Evolutionary conservation across 2,888 invertebrate species (phyloP).

Genomic region (Exephanes ischioxanthus): DNA sequence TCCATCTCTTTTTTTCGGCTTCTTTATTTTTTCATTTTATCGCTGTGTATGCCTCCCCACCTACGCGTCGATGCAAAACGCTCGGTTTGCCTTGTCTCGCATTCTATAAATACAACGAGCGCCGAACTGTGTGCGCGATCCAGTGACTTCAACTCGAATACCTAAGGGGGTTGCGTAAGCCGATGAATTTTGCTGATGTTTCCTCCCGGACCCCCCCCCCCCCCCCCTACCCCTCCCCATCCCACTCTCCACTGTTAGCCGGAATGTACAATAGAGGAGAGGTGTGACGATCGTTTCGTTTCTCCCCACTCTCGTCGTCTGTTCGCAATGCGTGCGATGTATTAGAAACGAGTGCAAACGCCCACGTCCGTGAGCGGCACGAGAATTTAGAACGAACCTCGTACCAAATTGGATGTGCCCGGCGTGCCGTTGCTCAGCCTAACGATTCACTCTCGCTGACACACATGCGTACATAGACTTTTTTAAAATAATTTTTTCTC

Average conservation of each 20-base stretch:
- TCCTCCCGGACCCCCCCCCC: background rate
- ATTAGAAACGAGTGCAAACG: constrained; percentile 70
- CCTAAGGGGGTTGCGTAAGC: constrained; percentile 79
- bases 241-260: constrained; percentile 13
- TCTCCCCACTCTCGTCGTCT: constrained; percentile 47
- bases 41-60: background rate
- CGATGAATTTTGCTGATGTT: constrained; percentile 34
- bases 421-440: constrained; percentile 14
- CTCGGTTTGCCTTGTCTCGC: constrained; percentile 49
- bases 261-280: constrained; percentile 15
- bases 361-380: constrained; percentile 63
- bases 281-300: constrained; percentile 57
- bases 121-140: constrained; percentile 72
- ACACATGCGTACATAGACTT: constrained; percentile 7
- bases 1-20: constrained; percentile 17
- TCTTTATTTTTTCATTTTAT: constrained; percentile 41
- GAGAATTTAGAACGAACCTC: constrained; percentile 69
- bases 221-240: background rate
- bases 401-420: constrained; percentile 54
- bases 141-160: constrained; percentile 79
- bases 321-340: constrained; percentile 44
- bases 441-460: constrained; percentile 26
- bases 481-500: background rate
- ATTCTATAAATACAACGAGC: constrained; percentile 79
- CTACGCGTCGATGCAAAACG: constrained; percentile 64